Base-by-base conservation (phyloP, 1,140 invertebrate genomes). In the Paramacrobiotus metropolitanus region DNA sequence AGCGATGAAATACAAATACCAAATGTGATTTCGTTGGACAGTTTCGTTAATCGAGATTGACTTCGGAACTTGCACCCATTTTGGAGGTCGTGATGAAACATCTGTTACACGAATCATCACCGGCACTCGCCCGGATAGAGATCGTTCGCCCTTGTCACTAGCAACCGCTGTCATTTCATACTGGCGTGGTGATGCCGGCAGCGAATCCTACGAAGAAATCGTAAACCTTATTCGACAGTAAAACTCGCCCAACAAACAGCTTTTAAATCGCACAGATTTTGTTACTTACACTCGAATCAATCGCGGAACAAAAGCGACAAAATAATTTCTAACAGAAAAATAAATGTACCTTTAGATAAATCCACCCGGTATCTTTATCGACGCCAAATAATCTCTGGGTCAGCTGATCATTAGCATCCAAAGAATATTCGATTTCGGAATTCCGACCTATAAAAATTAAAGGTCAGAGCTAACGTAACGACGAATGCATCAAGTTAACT, bases 281-380 rank as follows among this genome's bases (percentile, higher is more conserved):
- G n/a, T n/a, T n/a, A n/a, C n/a, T n/a, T n/a, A n/a, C n/a, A n/a
- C n/a, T n/a, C n/a, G n/a, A n/a, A n/a, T n/a, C n/a, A n/a, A n/a
- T n/a, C n/a, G n/a, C n/a, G n/a, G n/a, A n/a, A n/a, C n/a, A n/a
- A n/a, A n/a, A n/a, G n/a, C n/a, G n/a, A n/a, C n/a, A n/a, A n/a
- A n/a, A n/a, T n/a, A n/a, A n/a, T n/a, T n/a, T n/a, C n/a, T n/a
- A n/a, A n/a, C n/a, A n/a, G n/a, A n/a, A n/a, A n/a, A n/a, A n/a
- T n/a, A n/a, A n/a, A n/a, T n/a, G n/a, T n/a, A n/a, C n/a, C n/a
- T 87, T 88, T 64, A 93, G 74, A 29, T 87, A 85, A 70, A 92
- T 92, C 88, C 88, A 93, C 69, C 89, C 89, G 68, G 87, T 91
- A 72, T 93, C 89, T 65, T 86, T 85, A 76, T 91, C 87, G 65